Evolutionary conservation across 2,888 invertebrate genomes (phyloP).

Genomic region (Zygothrica quintamaculata): DNA sequence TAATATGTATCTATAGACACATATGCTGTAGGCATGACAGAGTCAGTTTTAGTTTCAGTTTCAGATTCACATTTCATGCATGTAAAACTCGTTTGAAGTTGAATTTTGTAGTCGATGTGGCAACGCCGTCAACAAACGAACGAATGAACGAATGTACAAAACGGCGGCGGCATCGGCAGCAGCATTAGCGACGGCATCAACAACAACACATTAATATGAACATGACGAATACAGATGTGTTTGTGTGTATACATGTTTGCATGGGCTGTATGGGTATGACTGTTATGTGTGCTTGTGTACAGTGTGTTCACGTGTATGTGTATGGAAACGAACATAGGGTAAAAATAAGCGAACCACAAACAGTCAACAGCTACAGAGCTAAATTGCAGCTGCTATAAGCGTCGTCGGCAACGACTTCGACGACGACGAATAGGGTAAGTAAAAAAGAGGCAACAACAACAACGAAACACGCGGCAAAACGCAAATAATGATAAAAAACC

Average conservation of each 20-base stretch:
- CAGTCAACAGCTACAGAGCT: conserved; percentile 64
- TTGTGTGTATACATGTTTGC: no score
- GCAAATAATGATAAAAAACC: conserved; percentile 52
- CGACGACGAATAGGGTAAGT: conserved; percentile 63
- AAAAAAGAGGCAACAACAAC: conserved; percentile 54
- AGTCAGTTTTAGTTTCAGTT: conserved; percentile 36
- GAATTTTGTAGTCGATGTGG: conserved; percentile 47
- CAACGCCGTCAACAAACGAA: conserved; percentile 44
- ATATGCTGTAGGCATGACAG: conserved; percentile 35
- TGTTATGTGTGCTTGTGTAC: conserved; percentile 9
- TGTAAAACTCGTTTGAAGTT: conserved; percentile 59
- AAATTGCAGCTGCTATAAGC: conserved; percentile 74
- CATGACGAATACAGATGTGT: conserved; percentile 57
- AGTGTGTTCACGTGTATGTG: conserved; percentile 21
- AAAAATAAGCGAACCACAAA: conserved; percentile 73
- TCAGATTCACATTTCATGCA: conserved; percentile 45
- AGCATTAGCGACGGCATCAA: conserved; percentile 11
- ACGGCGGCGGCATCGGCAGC: no score
- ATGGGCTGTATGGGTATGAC: no score
- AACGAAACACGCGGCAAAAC: conserved; percentile 58
- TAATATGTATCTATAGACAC: conserved; percentile 7
- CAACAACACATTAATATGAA: conserved; percentile 40
- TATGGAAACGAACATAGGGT: conserved; percentile 61
- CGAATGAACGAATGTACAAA: no score
- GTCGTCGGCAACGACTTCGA: conserved; percentile 59